A percentile compares a stretch with the other conserved stretches of the same genome.
phyloP scores from a whole-genome alignment of 2,797 vertebrate species.

The Sternarchorhynchus goeldii region DNA sequence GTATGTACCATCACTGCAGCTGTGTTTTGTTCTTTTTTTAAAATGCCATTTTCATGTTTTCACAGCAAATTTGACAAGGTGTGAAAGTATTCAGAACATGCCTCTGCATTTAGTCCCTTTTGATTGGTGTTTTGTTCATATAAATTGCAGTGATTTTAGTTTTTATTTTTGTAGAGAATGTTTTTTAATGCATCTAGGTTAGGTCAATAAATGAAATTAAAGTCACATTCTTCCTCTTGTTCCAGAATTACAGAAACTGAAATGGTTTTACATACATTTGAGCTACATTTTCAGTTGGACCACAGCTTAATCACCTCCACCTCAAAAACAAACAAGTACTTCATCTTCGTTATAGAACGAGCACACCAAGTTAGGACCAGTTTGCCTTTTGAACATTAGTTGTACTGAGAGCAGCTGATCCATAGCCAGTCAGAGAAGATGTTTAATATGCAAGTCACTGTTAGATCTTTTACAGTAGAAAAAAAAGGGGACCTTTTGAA shows the following conservation, averaged over 20 bases:
- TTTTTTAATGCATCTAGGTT: conserved; percentile 56
- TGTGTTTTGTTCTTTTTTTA: not conserved
- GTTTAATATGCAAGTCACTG: too few relatives aligned
- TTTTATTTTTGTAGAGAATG: conserved; percentile 81
- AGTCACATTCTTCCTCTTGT: not conserved
- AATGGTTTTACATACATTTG: not conserved
- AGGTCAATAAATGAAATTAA: conserved; percentile 63
- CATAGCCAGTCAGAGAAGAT: too few relatives aligned
- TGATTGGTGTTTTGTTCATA: conserved; percentile 40
- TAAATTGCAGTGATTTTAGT: conserved; percentile 66
- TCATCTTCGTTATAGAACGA: not conserved
- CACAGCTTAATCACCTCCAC: too few relatives aligned
- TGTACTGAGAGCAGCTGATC: too few relatives aligned
- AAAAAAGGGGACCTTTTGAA: not conserved
- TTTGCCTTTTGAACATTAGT: too few relatives aligned
- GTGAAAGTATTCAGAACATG: conserved; percentile 3
- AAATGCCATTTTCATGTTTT: not conserved
- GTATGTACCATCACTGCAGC: conserved; percentile 1
- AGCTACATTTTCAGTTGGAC: not conserved
- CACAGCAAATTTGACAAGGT: not conserved
- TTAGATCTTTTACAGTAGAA: not conserved
- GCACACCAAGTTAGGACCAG: not conserved
- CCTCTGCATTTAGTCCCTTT: conserved; percentile 9
- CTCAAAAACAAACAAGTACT: too few relatives aligned
- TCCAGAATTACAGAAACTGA: not conserved